Conservation (phyloP, 2,113 vertebrate species). For the Butorides virescens region DNA sequence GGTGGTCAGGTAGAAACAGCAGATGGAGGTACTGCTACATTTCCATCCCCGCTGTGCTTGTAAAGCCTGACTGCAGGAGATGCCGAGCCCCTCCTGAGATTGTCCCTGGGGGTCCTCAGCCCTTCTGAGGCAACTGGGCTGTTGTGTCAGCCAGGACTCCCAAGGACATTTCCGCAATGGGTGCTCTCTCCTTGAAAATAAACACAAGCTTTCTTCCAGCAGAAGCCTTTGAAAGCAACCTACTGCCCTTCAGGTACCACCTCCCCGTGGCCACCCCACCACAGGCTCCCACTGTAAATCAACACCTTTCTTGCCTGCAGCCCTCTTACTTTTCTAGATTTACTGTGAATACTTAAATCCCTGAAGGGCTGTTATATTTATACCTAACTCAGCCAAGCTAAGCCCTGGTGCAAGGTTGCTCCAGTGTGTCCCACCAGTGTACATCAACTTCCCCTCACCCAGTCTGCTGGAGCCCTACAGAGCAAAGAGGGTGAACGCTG, state of each 20-base stretch:
- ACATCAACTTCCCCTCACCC: too few relatives aligned
- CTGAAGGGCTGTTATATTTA: background rate
- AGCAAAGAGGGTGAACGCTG: background rate
- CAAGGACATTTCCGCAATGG: background rate
- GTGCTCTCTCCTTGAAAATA: background rate
- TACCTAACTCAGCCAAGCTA: background rate
- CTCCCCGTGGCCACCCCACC: background rate
- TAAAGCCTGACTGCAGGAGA: background rate
- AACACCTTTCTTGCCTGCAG: background rate
- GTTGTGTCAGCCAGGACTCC: background rate
- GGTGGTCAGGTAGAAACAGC: background rate
- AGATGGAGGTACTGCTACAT: rapidly evolving
- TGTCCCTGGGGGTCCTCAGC: background rate
- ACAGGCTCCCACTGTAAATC: background rate
- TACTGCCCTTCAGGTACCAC: background rate
- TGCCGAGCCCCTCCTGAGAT: background rate
- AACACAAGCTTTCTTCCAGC: background rate
- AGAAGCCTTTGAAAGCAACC: background rate
- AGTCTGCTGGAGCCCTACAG: background rate
- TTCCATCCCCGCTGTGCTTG: background rate
- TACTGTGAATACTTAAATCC: background rate
- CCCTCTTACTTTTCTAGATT: background rate
- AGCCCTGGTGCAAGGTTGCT: background rate
- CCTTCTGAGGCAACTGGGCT: background rate
- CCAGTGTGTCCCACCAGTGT: background rate